Conservation (phyloP, 2,888 invertebrate species). For the Cheilosia urbana region DNA sequence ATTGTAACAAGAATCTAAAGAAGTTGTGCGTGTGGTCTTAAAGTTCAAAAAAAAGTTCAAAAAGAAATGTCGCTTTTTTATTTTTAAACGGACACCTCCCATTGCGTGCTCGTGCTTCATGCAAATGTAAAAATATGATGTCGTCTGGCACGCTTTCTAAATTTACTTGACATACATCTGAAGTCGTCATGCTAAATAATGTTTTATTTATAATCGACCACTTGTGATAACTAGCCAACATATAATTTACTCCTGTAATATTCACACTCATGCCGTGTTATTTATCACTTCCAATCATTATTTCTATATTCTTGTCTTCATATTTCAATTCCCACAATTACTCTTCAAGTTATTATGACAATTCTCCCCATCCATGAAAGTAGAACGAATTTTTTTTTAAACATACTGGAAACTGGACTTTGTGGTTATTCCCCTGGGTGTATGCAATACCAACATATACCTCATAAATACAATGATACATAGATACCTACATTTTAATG, state of each 20-base stretch:
- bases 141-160: not conserved
- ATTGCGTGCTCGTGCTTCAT: too few species aligned
- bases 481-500: conserved; percentile 48
- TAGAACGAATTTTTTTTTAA: conserved; percentile 7
- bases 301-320: conserved; percentile 43
- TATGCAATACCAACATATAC: not conserved
- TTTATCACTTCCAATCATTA: conserved; percentile 36
- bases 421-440: too few species aligned
- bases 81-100: too few species aligned
- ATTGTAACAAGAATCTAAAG: too few species aligned
- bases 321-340: conserved; percentile 58
- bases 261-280: conserved; percentile 16
- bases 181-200: not conserved
- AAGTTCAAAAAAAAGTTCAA: too few species aligned
- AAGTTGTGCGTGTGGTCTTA: too few species aligned
- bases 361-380: conserved; percentile 2
- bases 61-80: too few species aligned
- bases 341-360: conserved; percentile 26
- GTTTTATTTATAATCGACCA: conserved; percentile 4
- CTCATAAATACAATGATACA: not conserved
- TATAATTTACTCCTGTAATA: conserved; percentile 34
- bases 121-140: too few species aligned
- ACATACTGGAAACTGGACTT: conserved; percentile 3
- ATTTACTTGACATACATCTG: not conserved
- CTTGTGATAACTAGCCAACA: not conserved